These are phyloP conservation scores for Agrilus biguttatus DNA, from an alignment of 2,888 invertebrate genomes.

Conservation along the genomic window DNA sequence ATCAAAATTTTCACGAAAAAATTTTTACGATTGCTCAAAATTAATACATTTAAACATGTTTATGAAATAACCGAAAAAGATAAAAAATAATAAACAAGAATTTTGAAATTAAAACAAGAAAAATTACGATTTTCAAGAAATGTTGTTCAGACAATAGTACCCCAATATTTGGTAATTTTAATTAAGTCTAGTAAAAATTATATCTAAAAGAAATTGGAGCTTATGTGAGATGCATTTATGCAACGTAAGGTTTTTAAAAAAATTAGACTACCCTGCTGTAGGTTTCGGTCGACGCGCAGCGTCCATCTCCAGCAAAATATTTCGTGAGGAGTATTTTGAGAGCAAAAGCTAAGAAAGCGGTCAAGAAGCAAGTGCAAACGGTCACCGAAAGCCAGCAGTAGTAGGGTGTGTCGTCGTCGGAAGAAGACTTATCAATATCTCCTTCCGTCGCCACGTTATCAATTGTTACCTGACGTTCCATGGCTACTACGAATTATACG, in stretches of 20 bases:
- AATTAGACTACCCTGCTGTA: conserved; percentile 18
- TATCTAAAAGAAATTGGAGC: too few species aligned
- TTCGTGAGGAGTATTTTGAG: conserved; percentile 24
- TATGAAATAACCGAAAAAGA: too few species aligned
- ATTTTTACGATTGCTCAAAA: too few species aligned
- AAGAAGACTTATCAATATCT: too few species aligned
- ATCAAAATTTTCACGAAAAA: too few species aligned
- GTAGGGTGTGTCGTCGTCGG: conserved; percentile 19
- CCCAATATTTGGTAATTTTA: too few species aligned
- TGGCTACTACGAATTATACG: conserved; percentile 9
- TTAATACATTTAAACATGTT: too few species aligned
- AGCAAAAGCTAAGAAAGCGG: conserved; percentile 24
- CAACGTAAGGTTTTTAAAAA: conserved; percentile 7
- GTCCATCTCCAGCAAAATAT: conserved; percentile 16
- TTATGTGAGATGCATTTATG: background rate
- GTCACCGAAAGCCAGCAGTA: conserved; percentile 22
- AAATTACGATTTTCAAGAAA: too few species aligned
- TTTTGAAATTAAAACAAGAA: too few species aligned
- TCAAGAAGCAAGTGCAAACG: conserved; percentile 23
- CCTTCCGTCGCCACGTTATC: conserved; percentile 1
- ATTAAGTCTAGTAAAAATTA: too few species aligned
- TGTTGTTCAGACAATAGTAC: too few species aligned
- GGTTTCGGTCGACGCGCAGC: conserved; percentile 12
- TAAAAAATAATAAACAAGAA: too few species aligned
- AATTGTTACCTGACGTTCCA: conserved; percentile 29